A percentile compares a stretch with the other conserved stretches of the same genome.
phyloP scores from a whole-genome alignment of 2,797 vertebrate genomes.

The Erethizon dorsatum region DNA sequence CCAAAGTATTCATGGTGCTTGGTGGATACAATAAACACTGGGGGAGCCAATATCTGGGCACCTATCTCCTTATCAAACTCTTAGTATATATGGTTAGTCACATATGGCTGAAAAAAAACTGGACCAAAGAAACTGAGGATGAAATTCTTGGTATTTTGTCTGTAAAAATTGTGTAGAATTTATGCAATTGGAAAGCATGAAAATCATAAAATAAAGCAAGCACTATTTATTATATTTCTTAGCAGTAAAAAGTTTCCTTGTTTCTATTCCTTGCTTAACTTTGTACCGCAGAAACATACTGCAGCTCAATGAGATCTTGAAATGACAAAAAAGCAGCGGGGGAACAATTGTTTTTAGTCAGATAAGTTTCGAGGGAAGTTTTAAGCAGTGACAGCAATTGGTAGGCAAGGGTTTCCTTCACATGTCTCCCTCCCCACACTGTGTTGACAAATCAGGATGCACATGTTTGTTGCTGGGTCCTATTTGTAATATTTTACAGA shows the following conservation, averaged over 20 bases:
- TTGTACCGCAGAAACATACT: not conserved
- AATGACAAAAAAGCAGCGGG: slow-evolving; percentile 51
- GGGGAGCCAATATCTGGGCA: not conserved
- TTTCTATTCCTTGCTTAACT: slow-evolving; percentile 73
- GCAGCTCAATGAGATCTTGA: slow-evolving; percentile 23
- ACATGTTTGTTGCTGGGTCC: not conserved
- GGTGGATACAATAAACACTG: not conserved
- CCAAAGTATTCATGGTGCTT: not conserved
- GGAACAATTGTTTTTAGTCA: slow-evolving; percentile 57
- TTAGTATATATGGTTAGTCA: not conserved
- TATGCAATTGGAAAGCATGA: not conserved
- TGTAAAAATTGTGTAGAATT: not conserved
- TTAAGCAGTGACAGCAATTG: not conserved
- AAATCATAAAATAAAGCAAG: not conserved
- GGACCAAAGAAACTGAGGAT: not conserved
- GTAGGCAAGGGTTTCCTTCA: not conserved
- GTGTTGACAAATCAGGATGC: not conserved
- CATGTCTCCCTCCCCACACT: rapidly evolving
- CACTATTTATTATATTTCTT: not conserved
- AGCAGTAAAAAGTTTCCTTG: slow-evolving; percentile 61
- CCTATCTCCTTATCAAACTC: not conserved
- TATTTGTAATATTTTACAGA: not conserved
- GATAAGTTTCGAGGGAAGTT: not conserved
- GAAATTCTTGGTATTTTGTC: not conserved
- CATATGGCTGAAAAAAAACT: not conserved